Evolutionary conservation across 1,140 invertebrate species (phyloP), one percentile per base, ranked within the genome.

Genomic region (Drosophila oshimai): DNA sequence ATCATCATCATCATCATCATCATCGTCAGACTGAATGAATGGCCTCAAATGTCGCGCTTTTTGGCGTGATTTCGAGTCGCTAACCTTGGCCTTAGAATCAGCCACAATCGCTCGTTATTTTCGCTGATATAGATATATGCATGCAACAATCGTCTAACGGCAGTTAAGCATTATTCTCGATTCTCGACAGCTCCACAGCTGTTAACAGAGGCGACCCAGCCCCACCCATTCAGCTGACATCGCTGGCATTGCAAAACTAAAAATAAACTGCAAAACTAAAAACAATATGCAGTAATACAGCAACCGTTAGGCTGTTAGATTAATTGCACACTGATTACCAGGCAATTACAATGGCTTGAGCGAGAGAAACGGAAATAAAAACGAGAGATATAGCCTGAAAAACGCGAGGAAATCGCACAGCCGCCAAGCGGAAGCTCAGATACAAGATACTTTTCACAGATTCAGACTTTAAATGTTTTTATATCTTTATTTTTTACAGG

Each of bases 311-410:
- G 39, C 45, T 61, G 74, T 67, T 72, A 86, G 80, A 86, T 86
- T 84, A 84, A 84, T 84, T 86, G 80, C 80, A 86, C 51, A 60
- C 68, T 80, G 80, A 84, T 84, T 84, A 86, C 57, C 57, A 68
- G 65, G 62, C 80, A 75, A 84, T 64, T 79, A 57, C 80, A 86
- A 75, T 86, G 80, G 44, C 55, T 18, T 5, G 24, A 73, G 74
- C 61, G 50, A 61, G 65, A 53, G 41, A 73, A 81, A 72, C 79
- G 79, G 80, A 86, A 75, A 75, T 72, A 41, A 51, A 83, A 42
- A n/a, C 71, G 68, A 34, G 72, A 46, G 44, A 42, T 20, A n/a
- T n/a, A 7, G 55, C 39, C 24, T n/a, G n/a, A n/a, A 65, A 83
- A 83, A 74, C 78, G 77, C 78, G 17, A 13, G 26, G 13, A 46